Base-by-base conservation (phyloP, 2,888 invertebrate genomes). In the Thumatha senex region DNA sequence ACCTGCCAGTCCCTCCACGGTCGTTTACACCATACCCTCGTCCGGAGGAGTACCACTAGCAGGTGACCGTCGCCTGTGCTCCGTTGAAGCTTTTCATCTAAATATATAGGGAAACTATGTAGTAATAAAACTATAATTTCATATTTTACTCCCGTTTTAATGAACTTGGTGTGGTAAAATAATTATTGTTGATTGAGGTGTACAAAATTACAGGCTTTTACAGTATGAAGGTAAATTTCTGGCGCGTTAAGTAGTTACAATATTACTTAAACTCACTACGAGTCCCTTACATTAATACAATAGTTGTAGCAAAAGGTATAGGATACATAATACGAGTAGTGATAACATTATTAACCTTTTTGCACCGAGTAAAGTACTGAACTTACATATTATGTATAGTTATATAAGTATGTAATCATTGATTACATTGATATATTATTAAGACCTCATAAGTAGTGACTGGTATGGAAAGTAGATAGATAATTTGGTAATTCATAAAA, bases 201-300 rank as follows among this genome's bases (percentile, higher is more conserved):
- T 89, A 89, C 83, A 89, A 89, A 90, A 89, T 87, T 88, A 86
- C 89, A 88, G 86, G 84, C 82, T 77, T 84, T 86, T 87, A 86
- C 76, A 85, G 74, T 81, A 80, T 74, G 70, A 82, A 84, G 78
- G 74, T 80, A 79, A 76, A 71, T 78, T 79, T 80, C 78, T 81
- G 85, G 77, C 82, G 75, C 74, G 69, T 80, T 76, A 73, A 71
- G 71, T 76, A 70, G 65, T 73, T 67, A 74, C 66, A 78, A 76
- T 71, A 73, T 64, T 63, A 67, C 50, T 42, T 68, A 67, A 40
- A 60, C 72, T 77, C 74, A 59, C 75, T 73, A 80, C 61, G 74
- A 80, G 74, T 82, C 78, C 75, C 80, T 78, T 81, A 78, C 75
- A 80, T 72, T 62, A n/a, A 69, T 64, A 63, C 68, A 62, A 70